A percentile compares a stretch with the other conserved stretches of the same genome.
Evolutionary conservation across 2,113 vertebrate genomes (phyloP).

Genomic region (Helogale parvula): DNA sequence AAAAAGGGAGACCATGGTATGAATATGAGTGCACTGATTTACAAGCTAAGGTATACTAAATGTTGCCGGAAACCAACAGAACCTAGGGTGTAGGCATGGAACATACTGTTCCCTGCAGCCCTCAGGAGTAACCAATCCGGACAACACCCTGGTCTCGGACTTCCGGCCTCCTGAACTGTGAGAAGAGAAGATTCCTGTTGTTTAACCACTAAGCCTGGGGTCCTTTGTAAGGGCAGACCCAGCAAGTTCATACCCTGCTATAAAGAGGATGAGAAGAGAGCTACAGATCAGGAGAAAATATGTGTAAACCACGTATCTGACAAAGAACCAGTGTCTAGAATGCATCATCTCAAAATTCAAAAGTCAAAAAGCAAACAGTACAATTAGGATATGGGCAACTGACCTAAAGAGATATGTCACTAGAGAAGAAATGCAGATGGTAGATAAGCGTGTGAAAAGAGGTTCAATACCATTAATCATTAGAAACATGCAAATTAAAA

Average conservation of each 20-base stretch:
- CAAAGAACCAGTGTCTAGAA: neutral
- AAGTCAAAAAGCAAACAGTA: neutral
- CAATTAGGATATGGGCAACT: neutral
- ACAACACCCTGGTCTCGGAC: neutral
- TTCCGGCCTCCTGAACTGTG: neutral
- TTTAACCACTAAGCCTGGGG: neutral
- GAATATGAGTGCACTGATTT: neutral
- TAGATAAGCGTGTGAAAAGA: too few species aligned
- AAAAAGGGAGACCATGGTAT: neutral
- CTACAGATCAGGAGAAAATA: neutral
- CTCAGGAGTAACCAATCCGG: neutral
- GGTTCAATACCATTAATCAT: too few species aligned
- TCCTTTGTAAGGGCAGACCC: neutral
- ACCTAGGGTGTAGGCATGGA: neutral
- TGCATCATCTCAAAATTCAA: neutral
- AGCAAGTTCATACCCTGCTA: neutral
- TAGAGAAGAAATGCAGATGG: too few species aligned
- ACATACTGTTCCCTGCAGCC: neutral
- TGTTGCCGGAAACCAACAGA: neutral
- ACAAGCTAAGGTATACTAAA: neutral
- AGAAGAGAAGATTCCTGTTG: neutral
- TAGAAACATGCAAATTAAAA: too few species aligned
- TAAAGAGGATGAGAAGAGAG: neutral
- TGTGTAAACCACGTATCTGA: neutral
- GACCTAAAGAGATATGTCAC: neutral